Conservation (phyloP, 2,797 vertebrate genomes). For the Phrynocephalus forsythii region DNA sequence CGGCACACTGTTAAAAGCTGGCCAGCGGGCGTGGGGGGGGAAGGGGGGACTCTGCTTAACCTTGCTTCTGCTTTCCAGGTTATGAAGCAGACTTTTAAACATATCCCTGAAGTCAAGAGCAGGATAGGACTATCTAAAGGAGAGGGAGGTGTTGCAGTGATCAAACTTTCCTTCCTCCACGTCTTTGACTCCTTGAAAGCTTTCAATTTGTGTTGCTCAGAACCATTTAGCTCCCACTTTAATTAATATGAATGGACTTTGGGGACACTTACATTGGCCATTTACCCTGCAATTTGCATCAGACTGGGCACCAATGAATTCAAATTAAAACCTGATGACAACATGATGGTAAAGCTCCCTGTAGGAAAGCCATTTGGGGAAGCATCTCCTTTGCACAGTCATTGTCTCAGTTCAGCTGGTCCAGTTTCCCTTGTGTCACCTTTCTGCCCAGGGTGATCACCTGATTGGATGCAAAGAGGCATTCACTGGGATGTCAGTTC, state of each 20-base stretch:
- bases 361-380: too few relatives aligned
- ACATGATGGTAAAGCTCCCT: too few relatives aligned
- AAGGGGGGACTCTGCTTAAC: not conserved
- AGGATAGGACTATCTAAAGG: not conserved
- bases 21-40: not conserved
- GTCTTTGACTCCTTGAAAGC: not conserved
- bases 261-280: too few relatives aligned
- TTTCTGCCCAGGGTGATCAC: too few relatives aligned
- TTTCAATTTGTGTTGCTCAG: not conserved
- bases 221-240: not conserved
- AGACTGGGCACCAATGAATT: too few relatives aligned
- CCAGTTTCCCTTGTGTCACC: too few relatives aligned
- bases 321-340: too few relatives aligned
- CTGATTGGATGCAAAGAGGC: too few relatives aligned
- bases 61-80: conserved; percentile 53
- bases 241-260: not conserved
- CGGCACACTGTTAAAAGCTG: conserved; percentile 31
- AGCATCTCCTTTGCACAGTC: too few relatives aligned
- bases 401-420: too few relatives aligned
- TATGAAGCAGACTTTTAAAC: conserved; percentile 51
- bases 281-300: too few relatives aligned
- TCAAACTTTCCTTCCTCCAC: not conserved
- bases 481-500: too few relatives aligned
- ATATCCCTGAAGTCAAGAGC: conserved; percentile 30
- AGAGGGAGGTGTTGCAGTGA: not conserved